Conservation (phyloP, 2,888 invertebrate species). For the Myopa tessellatipennis region DNA sequence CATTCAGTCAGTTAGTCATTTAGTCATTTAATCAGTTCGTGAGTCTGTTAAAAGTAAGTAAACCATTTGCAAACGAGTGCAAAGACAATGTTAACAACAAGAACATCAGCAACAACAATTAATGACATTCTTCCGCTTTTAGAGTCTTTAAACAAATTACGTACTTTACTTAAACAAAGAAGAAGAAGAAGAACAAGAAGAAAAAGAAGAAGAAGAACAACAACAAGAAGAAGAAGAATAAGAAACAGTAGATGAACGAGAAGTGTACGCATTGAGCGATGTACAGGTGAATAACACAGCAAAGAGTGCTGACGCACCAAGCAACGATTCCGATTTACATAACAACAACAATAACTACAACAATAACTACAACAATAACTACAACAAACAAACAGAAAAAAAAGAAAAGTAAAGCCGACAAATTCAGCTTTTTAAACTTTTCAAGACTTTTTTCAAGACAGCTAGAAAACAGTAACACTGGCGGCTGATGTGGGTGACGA, state of each 20-base stretch:
- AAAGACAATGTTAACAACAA: not conserved
- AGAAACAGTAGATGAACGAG: not conserved
- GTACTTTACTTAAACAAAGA: not conserved
- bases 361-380: not conserved
- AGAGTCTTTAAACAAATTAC: conserved; percentile 8
- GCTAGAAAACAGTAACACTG: too few relatives aligned
- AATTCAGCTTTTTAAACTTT: not conserved
- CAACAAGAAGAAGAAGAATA: not conserved
- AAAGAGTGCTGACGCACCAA: not conserved
- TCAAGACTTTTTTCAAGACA: too few relatives aligned
- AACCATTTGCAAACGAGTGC: not conserved
- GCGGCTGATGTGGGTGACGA: too few relatives aligned
- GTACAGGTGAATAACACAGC: conserved; percentile 11
- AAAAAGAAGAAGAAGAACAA: not conserved
- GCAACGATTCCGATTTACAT: not conserved
- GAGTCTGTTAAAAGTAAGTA: not conserved
- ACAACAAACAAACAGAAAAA: not conserved
- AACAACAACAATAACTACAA: conserved; percentile 7
- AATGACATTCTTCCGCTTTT: not conserved
- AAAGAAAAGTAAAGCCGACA: not conserved
- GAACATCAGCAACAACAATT: conserved; percentile 4
- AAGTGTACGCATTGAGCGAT: not conserved
- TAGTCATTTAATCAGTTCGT: not conserved
- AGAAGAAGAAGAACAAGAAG: not conserved
- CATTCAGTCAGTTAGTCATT: not conserved